These are phyloP conservation scores for Stegostoma tigrinum DNA, from an alignment of 2,113 vertebrate species.

Conservation along the genomic window DNA sequence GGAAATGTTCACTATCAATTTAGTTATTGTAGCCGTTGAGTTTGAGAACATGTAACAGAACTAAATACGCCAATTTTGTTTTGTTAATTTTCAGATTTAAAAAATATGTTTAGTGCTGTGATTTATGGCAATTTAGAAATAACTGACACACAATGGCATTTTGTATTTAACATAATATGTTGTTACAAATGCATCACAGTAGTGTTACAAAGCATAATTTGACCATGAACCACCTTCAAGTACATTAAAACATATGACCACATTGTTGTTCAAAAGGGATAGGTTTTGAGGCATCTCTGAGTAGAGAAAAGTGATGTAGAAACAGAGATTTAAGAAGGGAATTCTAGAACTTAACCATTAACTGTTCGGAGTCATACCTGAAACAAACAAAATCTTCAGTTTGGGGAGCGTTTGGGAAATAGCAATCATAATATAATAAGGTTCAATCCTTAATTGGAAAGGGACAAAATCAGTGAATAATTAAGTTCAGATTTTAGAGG, in stretches of 20 bases:
- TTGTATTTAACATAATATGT: not conserved
- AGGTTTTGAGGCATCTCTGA: not conserved
- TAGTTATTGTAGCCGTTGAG: not conserved
- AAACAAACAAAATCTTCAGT: too few species aligned
- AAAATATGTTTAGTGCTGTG: not conserved
- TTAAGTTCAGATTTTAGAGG: too few species aligned
- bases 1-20: not conserved
- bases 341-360: not conserved
- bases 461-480: too few species aligned
- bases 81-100: not conserved
- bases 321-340: not conserved
- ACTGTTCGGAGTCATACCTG: too few species aligned
- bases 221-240: not conserved
- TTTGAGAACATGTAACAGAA: not conserved
- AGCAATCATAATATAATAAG: too few species aligned
- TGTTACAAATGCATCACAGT: not conserved
- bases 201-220: not conserved
- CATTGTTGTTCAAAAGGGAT: not conserved
- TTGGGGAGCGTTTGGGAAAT: too few species aligned
- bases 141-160: not conserved
- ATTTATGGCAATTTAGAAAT: not conserved
- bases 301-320: too few species aligned
- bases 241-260: not conserved
- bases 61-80: constrained; percentile 1
- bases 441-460: too few species aligned